A percentile compares a stretch with the other conserved stretches of the same genome.
These are phyloP conservation scores for Hippoglossus stenolepis DNA, from an alignment of 2,113 vertebrate species.

Conservation along the genomic window DNA sequence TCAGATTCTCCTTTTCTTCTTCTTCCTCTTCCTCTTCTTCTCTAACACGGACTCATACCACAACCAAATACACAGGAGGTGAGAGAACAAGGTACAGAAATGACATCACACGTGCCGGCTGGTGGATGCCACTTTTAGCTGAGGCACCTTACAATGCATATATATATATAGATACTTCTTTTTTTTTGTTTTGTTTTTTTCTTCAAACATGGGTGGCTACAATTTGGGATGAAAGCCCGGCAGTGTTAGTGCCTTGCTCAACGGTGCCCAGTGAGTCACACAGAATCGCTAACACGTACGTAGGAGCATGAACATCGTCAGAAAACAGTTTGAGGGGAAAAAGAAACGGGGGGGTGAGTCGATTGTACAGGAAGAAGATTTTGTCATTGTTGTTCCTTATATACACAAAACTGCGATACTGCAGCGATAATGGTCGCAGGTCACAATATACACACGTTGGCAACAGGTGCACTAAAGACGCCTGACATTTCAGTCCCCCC, in stretches of 20 bases:
- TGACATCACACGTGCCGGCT: slow-evolving; percentile 72
- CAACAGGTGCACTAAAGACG: slow-evolving; percentile 70
- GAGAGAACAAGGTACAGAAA: slow-evolving; percentile 45
- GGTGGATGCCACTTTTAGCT: slow-evolving; percentile 67
- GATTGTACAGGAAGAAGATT: slow-evolving; percentile 32
- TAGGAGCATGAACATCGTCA: slow-evolving; percentile 50
- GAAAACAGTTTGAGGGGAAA: slow-evolving; percentile 2
- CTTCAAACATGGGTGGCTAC: slow-evolving; percentile 55
- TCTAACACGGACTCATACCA: slow-evolving; percentile 30
- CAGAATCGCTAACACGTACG: slow-evolving; percentile 35
- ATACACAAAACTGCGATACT: slow-evolving; percentile 64
- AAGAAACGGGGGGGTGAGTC: not conserved
- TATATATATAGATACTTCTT: not conserved
- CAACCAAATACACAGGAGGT: slow-evolving; percentile 17
- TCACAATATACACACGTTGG: slow-evolving; percentile 75
- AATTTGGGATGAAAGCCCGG: slow-evolving; percentile 46
- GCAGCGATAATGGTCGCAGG: slow-evolving; percentile 60
- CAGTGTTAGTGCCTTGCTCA: slow-evolving; percentile 63
- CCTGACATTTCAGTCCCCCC: slow-evolving; percentile 34
- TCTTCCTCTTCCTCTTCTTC: slow-evolving; percentile 1
- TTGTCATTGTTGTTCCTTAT: slow-evolving; percentile 43
- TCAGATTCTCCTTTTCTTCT: not conserved
- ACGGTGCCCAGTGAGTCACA: slow-evolving; percentile 55
- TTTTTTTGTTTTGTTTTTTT: not conserved
- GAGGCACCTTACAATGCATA: slow-evolving; percentile 64